A percentile compares a stretch with the other conserved stretches of the same genome.
Evolutionary conservation across 2,888 invertebrate genomes (phyloP).

Genomic region (Cryptophagus acutangulus): DNA sequence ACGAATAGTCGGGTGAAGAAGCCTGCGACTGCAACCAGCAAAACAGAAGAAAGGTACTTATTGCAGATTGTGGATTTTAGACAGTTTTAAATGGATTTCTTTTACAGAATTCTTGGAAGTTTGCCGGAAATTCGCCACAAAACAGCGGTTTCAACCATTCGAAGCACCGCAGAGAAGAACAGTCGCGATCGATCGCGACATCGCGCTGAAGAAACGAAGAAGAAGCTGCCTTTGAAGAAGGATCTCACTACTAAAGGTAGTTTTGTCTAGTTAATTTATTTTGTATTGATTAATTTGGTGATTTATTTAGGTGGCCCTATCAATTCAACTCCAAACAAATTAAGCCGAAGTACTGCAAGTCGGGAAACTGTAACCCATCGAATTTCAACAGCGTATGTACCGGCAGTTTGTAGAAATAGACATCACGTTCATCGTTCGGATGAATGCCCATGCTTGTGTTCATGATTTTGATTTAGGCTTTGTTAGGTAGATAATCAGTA

Average conservation of each 20-base stretch:
- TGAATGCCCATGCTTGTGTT: constrained; percentile 47
- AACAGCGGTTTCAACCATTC: constrained; percentile 48
- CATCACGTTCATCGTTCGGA: constrained; percentile 36
- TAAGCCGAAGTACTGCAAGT: constrained; percentile 7
- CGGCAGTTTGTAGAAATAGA: constrained; percentile 42
- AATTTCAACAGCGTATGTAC: constrained; percentile 48
- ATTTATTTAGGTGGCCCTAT: no score
- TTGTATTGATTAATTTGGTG: no score
- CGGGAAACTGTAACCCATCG: constrained; percentile 40
- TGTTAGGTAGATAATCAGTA: constrained; percentile 44
- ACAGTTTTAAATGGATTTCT: constrained; percentile 6
- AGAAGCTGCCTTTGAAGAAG: constrained; percentile 31
- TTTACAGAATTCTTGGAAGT: constrained; percentile 35
- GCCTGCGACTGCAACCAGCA: constrained; percentile 15
- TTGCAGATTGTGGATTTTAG: not conserved
- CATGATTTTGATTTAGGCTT: constrained; percentile 42
- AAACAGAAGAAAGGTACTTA: constrained; percentile 23
- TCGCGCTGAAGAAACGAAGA: constrained; percentile 30
- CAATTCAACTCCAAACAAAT: no score
- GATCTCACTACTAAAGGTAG: constrained; percentile 35
- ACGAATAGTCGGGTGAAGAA: constrained; percentile 19
- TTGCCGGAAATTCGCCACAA: constrained; percentile 48
- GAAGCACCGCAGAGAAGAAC: constrained; percentile 45
- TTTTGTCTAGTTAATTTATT: no score
- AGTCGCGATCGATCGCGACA: constrained; percentile 37